Evolutionary conservation across 1,140 invertebrate genomes (phyloP).

Genomic region (Lepidurus apus): DNA sequence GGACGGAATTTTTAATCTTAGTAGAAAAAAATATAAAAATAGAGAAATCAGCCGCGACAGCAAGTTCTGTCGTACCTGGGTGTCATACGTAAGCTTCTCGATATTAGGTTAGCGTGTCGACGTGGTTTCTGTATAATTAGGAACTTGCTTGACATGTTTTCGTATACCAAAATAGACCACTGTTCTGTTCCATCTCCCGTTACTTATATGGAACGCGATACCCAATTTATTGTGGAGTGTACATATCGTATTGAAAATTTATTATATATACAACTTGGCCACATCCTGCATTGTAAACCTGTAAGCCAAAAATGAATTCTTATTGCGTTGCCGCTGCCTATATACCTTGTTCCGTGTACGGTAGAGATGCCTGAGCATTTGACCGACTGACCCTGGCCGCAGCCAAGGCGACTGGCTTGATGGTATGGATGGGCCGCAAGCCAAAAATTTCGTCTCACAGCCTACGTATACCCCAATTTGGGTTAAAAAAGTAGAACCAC

Average conservation of each 20-base stretch:
- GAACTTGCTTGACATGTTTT: too few species aligned
- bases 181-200: too few species aligned
- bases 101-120: too few species aligned
- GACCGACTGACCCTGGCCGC: conserved; percentile 19
- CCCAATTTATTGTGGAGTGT: too few species aligned
- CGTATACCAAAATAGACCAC: too few species aligned
- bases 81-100: too few species aligned
- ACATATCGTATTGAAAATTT: background rate
- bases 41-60: background rate
- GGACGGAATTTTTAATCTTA: background rate
- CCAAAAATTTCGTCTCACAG: background rate
- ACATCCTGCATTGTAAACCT: background rate
- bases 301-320: background rate
- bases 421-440: background rate
- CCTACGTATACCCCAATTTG: background rate
- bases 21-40: background rate
- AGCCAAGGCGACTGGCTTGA: background rate
- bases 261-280: background rate
- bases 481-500: background rate
- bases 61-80: too few species aligned
- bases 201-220: too few species aligned
- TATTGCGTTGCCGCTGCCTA: background rate
- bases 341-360: background rate
- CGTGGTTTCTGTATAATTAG: too few species aligned
- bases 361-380: background rate